Conservation (phyloP, 92 coral and sea anemone species). For the Epizoanthus scotinus region DNA sequence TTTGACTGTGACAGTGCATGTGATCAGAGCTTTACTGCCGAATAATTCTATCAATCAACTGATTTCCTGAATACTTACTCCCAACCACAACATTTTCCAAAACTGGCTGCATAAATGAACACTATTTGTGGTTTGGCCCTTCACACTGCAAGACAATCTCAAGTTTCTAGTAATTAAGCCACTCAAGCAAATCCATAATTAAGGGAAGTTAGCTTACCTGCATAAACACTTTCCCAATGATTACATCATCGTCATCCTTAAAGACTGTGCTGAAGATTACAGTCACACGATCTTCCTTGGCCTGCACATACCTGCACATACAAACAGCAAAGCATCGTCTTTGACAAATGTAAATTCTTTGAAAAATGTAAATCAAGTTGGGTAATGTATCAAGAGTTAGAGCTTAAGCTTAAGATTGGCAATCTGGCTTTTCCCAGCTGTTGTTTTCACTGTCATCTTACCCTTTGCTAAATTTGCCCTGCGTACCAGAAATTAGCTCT, state of each 20-base stretch:
- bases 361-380: neutral
- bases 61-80: no score
- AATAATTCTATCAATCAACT: no score
- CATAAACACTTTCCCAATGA: slow-evolving; percentile 95
- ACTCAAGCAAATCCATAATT: neutral
- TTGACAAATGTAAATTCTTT: neutral
- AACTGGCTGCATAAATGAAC: no score
- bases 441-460: neutral
- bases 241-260: slow-evolving; percentile 96
- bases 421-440: neutral
- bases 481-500: no score
- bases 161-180: no score
- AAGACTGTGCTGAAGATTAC: slow-evolving; percentile 96
- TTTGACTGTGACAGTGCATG: no score
- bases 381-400: neutral
- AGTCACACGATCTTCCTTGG: slow-evolving; percentile 92
- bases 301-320: slow-evolving; percentile 83
- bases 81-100: no score
- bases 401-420: neutral
- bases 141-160: no score
- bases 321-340: neutral
- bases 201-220: slow-evolving; percentile 62
- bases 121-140: no score
- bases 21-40: no score
- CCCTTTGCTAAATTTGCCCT: no score